Conservation (phyloP, 2,888 invertebrate species). For the Linnaemya vulpina region DNA sequence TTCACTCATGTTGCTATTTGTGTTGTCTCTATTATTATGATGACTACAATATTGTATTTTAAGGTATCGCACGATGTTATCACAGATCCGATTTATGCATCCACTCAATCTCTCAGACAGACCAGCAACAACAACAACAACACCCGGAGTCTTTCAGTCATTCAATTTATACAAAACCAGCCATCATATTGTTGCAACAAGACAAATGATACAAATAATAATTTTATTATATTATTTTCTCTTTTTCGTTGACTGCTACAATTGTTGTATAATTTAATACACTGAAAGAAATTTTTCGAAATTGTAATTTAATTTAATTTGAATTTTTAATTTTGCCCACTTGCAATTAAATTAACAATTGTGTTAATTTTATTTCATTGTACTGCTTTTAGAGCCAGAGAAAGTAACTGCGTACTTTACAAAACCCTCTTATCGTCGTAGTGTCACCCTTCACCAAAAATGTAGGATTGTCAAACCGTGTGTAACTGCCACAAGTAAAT, state of each 20-base stretch:
- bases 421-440: no score
- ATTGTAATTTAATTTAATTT: not conserved
- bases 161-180: constrained; percentile 54
- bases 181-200: constrained; percentile 49
- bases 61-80: constrained; percentile 61
- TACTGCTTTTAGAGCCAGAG: no score
- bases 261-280: constrained; percentile 30
- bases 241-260: constrained; percentile 1
- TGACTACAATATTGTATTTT: constrained; percentile 32
- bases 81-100: constrained; percentile 61
- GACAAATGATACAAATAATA: constrained; percentile 59
- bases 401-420: no score
- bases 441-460: no score
- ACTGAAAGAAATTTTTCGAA: constrained; percentile 1
- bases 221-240: constrained; percentile 10
- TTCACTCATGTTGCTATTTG: constrained; percentile 43
- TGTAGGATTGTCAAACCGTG: no score
- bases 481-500: no score
- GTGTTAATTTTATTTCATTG: no score
- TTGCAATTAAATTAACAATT: no score
- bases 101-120: constrained; percentile 8
- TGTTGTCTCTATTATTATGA: constrained; percentile 26
- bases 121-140: not conserved
- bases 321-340: not conserved
- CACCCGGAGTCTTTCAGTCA: constrained; percentile 3